These are phyloP conservation scores for Andrena trimmerana DNA, from an alignment of 2,888 invertebrate genomes.

Conservation along the genomic window DNA sequence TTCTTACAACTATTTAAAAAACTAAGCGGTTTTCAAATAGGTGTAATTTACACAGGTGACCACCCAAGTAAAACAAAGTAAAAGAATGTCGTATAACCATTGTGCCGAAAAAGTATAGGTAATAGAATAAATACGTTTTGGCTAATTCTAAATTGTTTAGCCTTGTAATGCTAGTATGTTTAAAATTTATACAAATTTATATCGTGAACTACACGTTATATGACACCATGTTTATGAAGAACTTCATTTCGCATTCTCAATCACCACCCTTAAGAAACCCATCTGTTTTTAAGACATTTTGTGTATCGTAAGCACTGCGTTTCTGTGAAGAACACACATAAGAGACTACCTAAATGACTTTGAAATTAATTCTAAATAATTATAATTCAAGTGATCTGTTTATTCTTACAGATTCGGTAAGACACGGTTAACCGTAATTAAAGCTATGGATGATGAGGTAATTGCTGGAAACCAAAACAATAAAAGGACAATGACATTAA, in stretches of 20 bases:
- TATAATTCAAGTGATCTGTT: not conserved
- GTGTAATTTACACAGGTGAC: too few species aligned
- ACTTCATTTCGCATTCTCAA: too few species aligned
- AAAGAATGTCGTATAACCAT: too few species aligned
- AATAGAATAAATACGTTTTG: too few species aligned
- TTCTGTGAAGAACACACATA: not conserved
- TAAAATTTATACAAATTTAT: not conserved
- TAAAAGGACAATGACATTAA: constrained; percentile 81
- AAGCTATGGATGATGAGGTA: constrained; percentile 75
- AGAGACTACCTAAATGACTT: not conserved
- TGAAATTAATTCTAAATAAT: not conserved
- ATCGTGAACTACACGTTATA: too few species aligned
- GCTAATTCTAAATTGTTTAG: too few species aligned
- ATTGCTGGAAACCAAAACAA: constrained; percentile 75
- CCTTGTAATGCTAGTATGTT: too few species aligned
- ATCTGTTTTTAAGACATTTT: not conserved
- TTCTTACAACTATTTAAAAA: not conserved
- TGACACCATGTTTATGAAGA: too few species aligned
- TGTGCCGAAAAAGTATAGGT: too few species aligned
- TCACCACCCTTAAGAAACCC: too few species aligned
- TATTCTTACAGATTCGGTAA: constrained; percentile 74
- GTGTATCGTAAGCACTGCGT: not conserved
- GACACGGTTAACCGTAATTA: constrained; percentile 77
- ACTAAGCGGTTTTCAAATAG: not conserved
- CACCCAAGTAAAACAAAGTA: too few species aligned